phyloP scores from a whole-genome alignment of 2,113 vertebrate genomes.

The Cromileptes altivelis region DNA sequence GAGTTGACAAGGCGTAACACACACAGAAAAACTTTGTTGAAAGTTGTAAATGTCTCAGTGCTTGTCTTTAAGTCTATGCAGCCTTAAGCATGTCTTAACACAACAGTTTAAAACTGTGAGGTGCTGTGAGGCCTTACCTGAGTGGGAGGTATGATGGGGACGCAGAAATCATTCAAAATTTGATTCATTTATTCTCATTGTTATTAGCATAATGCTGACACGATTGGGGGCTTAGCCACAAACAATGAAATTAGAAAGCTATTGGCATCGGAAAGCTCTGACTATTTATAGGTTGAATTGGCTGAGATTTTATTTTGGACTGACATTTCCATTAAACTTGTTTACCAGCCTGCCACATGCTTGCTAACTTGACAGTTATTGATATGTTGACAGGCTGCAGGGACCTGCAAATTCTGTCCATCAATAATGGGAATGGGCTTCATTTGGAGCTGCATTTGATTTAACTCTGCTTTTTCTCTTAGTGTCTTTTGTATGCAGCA shows the following conservation, averaged over 20 bases:
- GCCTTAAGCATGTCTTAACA: not conserved
- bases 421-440: constrained; percentile 29
- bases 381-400: constrained; percentile 59
- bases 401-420: constrained; percentile 32
- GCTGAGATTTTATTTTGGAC: constrained; percentile 56
- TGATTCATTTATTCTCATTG: constrained; percentile 13
- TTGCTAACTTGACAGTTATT: constrained; percentile 61
- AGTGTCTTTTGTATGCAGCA: not conserved
- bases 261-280: constrained; percentile 35
- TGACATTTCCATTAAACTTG: constrained; percentile 65
- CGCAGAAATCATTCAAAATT: constrained; percentile 29
- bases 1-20: constrained; percentile 51
- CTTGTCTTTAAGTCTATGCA: not conserved
- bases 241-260: constrained; percentile 58
- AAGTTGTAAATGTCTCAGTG: not conserved
- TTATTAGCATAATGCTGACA: constrained; percentile 51
- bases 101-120: not conserved
- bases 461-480: constrained; percentile 9
- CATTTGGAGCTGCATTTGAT: constrained; percentile 19
- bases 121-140: constrained; percentile 3
- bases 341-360: constrained; percentile 39
- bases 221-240: constrained; percentile 37
- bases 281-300: constrained; percentile 47
- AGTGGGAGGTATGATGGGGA: not conserved
- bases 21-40: not conserved